Evolutionary conservation across 2,888 invertebrate species (phyloP).

Genomic region (Dichetophora obliterata): DNA sequence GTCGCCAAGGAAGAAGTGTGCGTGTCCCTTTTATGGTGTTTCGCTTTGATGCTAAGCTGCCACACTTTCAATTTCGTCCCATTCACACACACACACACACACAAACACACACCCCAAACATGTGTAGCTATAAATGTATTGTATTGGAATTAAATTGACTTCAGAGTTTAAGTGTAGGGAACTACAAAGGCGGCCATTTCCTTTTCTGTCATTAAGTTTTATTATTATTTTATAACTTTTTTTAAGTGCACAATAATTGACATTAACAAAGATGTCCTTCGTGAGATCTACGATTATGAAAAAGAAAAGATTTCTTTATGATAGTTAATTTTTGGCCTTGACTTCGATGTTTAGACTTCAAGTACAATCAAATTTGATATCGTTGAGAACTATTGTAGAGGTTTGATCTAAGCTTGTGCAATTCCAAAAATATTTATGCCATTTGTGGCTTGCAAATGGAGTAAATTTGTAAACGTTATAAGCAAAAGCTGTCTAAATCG

Average conservation of each 20-base stretch:
- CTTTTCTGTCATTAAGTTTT: background rate
- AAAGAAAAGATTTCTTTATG: background rate
- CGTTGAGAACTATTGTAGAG: no score
- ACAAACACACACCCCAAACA: background rate
- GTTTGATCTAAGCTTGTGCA: no score
- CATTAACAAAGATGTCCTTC: background rate
- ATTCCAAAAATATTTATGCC: no score
- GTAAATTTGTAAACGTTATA: no score
- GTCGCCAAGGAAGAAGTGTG: background rate
- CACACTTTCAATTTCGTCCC: conserved; percentile 3
- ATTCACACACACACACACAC: background rate
- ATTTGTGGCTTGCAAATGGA: no score
- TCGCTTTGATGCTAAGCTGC: background rate
- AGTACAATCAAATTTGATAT: no score
- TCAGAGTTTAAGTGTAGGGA: background rate
- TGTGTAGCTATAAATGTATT: background rate
- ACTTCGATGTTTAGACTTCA: no score
- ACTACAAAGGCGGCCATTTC: background rate
- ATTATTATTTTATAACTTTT: background rate
- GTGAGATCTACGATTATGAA: background rate
- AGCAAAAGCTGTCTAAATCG: background rate
- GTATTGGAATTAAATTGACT: background rate
- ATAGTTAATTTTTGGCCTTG: no score
- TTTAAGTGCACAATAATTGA: background rate
- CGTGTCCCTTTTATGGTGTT: conserved; percentile 11